Evolutionary conservation across 2,113 vertebrate species (phyloP).

Genomic region (Dolichallabes microphthalmus): DNA sequence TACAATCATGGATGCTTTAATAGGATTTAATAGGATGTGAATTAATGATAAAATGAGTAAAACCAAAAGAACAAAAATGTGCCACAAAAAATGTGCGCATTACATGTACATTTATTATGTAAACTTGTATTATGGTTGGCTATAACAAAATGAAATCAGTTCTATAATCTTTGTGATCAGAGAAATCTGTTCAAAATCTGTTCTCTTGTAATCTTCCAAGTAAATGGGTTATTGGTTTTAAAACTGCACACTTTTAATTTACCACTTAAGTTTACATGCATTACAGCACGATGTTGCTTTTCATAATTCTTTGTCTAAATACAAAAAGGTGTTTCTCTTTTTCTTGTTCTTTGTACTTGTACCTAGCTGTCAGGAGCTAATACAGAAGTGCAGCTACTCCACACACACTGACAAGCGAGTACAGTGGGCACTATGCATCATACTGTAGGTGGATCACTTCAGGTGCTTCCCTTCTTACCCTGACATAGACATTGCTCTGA

Average conservation of each 20-base stretch:
- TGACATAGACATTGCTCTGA: too few species aligned
- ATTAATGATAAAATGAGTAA: not conserved
- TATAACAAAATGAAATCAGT: slow-evolving; percentile 31
- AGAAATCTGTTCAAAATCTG: slow-evolving; percentile 35
- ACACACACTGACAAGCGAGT: not conserved
- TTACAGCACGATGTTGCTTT: slow-evolving; percentile 32
- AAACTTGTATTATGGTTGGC: slow-evolving; percentile 33
- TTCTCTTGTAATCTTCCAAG: slow-evolving; percentile 29
- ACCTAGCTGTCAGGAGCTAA: slow-evolving; percentile 10
- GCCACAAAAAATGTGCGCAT: not conserved
- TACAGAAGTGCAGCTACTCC: not conserved
- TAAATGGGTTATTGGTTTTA: slow-evolving; percentile 47
- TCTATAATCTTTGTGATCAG: slow-evolving; percentile 21
- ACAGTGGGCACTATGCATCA: too few species aligned
- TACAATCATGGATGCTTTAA: not conserved
- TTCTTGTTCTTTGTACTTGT: slow-evolving; percentile 33
- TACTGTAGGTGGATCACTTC: too few species aligned
- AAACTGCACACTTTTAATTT: slow-evolving; percentile 31
- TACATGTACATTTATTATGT: not conserved
- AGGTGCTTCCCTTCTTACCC: too few species aligned
- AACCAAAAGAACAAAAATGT: not conserved
- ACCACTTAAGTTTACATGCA: slow-evolving; percentile 34
- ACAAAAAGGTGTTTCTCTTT: slow-evolving; percentile 32
- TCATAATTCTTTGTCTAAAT: slow-evolving; percentile 22
- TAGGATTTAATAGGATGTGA: not conserved